Base-by-base conservation (phyloP, 2,888 invertebrate genomes). In the Pyrgus malvae region DNA sequence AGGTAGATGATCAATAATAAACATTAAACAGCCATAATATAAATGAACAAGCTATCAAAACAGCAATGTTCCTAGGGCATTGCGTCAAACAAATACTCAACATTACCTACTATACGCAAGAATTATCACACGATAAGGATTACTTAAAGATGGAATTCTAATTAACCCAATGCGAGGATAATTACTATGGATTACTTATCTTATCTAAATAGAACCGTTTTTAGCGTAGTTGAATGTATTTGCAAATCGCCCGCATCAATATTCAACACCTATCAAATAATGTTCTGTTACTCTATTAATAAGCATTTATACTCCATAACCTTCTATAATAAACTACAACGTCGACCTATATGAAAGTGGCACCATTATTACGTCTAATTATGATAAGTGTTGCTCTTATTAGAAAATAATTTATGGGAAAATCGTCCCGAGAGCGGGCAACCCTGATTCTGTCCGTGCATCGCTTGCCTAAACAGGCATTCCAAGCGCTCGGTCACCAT, bases 401-500 rank as follows among this genome's bases (percentile, higher is more conserved):
- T 55, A 60, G 55, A 59, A 55, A 50, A 40, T 60, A 53, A 66
- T 64, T 68, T 67, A 67, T 80, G 78, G 80, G 80, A 78, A 84
- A 80, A 82, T 80, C 78, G 71, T 71, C 70, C 73, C 65, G 68
- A 66, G 70, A 73, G 70, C 76, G 72, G 76, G 80, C 76, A 84
- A 78, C 82, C 76, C 83, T 74, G 77, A 65, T 61, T 61, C 68
- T 64, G 66, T 70, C 67, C 66, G 63, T 68, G 66, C 65, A 64
- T 66, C 66, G 67, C 69, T 57, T 61, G 46, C 54, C 54, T 54
- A 54, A 54, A 69, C 62, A 64, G 71, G 80, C 82, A 86, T 86
- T 86, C 86, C 84, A 82, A 77, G 80, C 78, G 69, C 72, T 76
- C 72, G 70, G 92, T 92, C 88, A 83, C 91, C 90, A 92, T 92